phyloP scores from a whole-genome alignment of 2,113 vertebrate species.

The Pteropus alecto region DNA sequence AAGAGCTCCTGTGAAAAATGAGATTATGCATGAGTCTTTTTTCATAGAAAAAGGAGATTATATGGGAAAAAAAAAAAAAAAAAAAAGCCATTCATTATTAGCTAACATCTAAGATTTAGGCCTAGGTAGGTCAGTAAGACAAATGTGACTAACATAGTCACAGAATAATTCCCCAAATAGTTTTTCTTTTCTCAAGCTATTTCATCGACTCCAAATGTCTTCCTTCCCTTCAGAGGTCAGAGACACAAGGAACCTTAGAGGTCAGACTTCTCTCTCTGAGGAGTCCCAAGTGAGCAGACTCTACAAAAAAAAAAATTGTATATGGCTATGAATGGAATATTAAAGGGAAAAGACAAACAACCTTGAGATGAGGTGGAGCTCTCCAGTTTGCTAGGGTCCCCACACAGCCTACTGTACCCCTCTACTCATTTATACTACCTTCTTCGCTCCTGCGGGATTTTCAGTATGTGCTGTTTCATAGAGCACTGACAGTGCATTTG shows the following conservation, averaged over 20 bases:
- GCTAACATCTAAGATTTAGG: not conserved
- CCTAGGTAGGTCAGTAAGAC: not conserved
- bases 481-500: not conserved
- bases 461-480: not conserved
- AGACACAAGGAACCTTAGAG: not conserved
- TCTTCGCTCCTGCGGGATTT: not conserved
- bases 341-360: not conserved
- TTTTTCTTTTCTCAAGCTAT: conserved; percentile 28
- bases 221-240: not conserved
- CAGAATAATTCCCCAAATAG: not conserved
- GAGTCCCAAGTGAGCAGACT: not conserved
- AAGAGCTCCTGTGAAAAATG: not conserved
- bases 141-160: not conserved
- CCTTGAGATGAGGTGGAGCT: not conserved
- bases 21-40: not conserved
- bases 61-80: too few relatives aligned
- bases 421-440: not conserved
- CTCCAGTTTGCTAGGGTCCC: not conserved
- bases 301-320: not conserved
- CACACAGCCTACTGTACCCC: not conserved
- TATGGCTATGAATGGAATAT: not conserved
- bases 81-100: conserved; percentile 1
- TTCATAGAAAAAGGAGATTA: too few relatives aligned
- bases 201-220: not conserved
- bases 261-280: not conserved